Base-by-base conservation (phyloP, 2,113 vertebrate genomes). In the Perca fluviatilis region DNA sequence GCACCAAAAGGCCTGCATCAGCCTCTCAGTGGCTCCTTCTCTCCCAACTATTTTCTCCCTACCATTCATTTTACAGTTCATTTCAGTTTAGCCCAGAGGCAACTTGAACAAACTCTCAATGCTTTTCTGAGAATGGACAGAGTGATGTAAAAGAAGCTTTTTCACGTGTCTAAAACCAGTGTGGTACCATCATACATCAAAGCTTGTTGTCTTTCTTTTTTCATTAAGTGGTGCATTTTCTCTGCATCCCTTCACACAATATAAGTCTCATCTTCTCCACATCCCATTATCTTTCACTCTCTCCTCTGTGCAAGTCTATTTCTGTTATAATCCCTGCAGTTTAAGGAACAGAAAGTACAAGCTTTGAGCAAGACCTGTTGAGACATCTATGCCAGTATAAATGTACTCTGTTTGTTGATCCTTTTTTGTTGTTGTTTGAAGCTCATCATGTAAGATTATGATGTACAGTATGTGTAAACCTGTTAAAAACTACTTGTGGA, bases 251-350 rank as follows among this genome's bases (percentile, higher is more conserved):
- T 91, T 94, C 0, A 63, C 83, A 0, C 72, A 73, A 12, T 96
- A 43, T 43, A 95, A 27, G 94, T 95, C 51, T 74, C 50, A 74
- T 76, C 23, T 40, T 30, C 11, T 80, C 60, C 68, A 61, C 40
- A 23, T 75, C 6, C 63, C 74, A 78, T 83, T 69, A 78, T 76
- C 25, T 56, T 58, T 61, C 58, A 25, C 40, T 70, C 21, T 50
- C 50, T 74, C 60, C 49, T 74, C 14, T 43, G 54, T 78, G 67
- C 56, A 58, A 5, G 23, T 78, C 74, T 80, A 62, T 86, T 80
- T 87, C 47, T 1, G 36, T 84, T 63, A 50, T 36, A 72, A 51
- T 73, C 75, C 63, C 56, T 50, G 27, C 54, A 73, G 21, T 63
- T 65, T 73, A 40, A 70, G 33, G 64, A 64, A 69, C 68, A 27